Percentiles rank a stretch among this genome's conserved stretches.
These are phyloP conservation scores for Pantherophis alleghaniensis DNA, from an alignment of 2,797 vertebrate species.

Conservation along the genomic window DNA sequence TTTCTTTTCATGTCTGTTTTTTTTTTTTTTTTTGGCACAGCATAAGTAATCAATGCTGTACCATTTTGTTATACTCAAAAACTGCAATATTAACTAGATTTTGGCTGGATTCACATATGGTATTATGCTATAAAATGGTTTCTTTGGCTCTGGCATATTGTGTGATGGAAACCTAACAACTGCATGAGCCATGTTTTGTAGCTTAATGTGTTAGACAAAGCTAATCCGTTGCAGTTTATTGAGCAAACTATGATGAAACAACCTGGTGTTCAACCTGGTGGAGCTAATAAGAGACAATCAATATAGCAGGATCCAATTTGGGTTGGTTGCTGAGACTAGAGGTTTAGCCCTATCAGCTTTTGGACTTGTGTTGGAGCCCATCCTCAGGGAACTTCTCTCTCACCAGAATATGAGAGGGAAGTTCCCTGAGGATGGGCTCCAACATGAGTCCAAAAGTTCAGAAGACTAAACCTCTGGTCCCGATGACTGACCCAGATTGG, in stretches of 20 bases:
- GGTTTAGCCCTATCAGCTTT: too few relatives aligned
- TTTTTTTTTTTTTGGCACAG: not conserved
- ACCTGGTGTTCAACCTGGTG: not conserved
- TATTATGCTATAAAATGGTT: not conserved
- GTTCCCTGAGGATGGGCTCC: not conserved
- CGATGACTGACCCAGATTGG: not conserved
- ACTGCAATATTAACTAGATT: not conserved
- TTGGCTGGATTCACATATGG: not conserved
- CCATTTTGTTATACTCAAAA: not conserved
- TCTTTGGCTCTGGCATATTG: not conserved
- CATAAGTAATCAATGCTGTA: not conserved
- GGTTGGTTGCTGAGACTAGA: not conserved
- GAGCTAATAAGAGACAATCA: not conserved
- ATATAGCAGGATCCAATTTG: not conserved
- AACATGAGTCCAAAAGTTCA: not conserved
- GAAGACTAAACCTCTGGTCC: not conserved
- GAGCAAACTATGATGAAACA: not conserved
- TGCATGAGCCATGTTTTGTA: not conserved
- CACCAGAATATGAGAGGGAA: not conserved
- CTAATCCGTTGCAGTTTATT: not conserved
- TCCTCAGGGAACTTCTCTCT: not conserved
- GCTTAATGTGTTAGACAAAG: not conserved
- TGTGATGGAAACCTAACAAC: not conserved
- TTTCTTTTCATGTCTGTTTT: not conserved
- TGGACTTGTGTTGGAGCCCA: too few relatives aligned